These are phyloP conservation scores for Poicephalus gulielmi DNA, from an alignment of 2,113 vertebrate species.

Conservation along the genomic window DNA sequence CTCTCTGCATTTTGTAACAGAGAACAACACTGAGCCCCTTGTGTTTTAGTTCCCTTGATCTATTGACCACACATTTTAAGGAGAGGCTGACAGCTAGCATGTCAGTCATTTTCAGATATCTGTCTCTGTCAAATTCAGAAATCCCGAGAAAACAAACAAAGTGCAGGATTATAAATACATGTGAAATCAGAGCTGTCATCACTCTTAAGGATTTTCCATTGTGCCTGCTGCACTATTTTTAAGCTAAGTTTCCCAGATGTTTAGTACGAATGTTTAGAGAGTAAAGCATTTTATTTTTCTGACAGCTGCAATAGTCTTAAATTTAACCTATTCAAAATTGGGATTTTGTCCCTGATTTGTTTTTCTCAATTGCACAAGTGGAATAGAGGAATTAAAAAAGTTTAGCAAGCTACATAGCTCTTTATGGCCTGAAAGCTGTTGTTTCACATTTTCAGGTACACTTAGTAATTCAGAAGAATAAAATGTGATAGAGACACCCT, in stretches of 20 bases:
- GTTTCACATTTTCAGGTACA: neutral
- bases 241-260: constrained; percentile 65
- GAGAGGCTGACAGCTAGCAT: constrained; percentile 50
- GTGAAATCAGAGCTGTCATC: constrained; percentile 64
- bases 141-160: constrained; percentile 51
- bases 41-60: constrained; percentile 43
- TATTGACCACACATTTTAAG: constrained; percentile 54
- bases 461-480: neutral
- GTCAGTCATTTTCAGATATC: constrained; percentile 66
- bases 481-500: neutral
- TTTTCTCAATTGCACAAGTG: neutral
- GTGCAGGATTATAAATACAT: constrained; percentile 58
- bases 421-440: neutral
- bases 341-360: neutral
- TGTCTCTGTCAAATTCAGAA: constrained; percentile 62
- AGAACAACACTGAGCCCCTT: constrained; percentile 36
- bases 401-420: neutral
- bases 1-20: neutral
- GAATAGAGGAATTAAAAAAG: neutral
- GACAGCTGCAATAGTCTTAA: neutral
- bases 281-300: constrained; percentile 23
- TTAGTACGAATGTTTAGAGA: constrained; percentile 42
- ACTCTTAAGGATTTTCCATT: constrained; percentile 63
- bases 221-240: constrained; percentile 47
- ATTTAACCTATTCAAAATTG: neutral